Base-by-base conservation (phyloP, 2,888 invertebrate species). In the Chalcosyrphus nemorum region DNA sequence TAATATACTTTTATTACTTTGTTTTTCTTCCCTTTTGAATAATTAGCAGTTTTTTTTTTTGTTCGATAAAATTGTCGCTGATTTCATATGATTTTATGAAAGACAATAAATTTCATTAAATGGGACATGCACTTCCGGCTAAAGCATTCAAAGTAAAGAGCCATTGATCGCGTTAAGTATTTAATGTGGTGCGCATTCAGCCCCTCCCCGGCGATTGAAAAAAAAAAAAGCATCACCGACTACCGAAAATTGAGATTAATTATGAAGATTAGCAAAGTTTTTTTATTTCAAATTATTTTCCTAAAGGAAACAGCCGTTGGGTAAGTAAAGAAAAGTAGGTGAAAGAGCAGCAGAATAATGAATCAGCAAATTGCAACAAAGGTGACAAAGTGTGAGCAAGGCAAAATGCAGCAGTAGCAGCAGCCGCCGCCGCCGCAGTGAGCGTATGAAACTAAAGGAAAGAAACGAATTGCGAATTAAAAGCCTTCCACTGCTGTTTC, bases 391-490 rank as follows among this genome's bases (percentile, higher is more conserved):
- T 35, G 45, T 27, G 27, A 56, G 17, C 21, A 47, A 54, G 56
- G 47, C 54, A 71, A 56, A 38, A 17, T 56, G 70, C 77, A 70
- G 19, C 77, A 70, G 27, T 50, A 17, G 24, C 9, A 29, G 32
- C 32, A 32, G 9, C 32, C 5, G 29, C 29, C 5, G 29, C 4
- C 5, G 29, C 4, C 5, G 29, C 29, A 29, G n/a, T n/a, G n/a
- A 24, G 29, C 63, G 4, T 6, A 32, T 32, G 32, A 21, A 19
- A 21, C 3, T 11, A 27, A 38, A 59, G 29, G 65, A 47, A 50
- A 68, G 27, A 65, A 70, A 57, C 63, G 27, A 78, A 78, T 72
- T 77, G 70, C 59, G 24, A 81, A 80, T 80, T 74, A 75, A 81
- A 68, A 54, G 52, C 52, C 59, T 61, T 74, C 61, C 52, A 59